Base-by-base conservation (phyloP, 2,797 vertebrate genomes). In the Hephaestus fuliginosus region DNA sequence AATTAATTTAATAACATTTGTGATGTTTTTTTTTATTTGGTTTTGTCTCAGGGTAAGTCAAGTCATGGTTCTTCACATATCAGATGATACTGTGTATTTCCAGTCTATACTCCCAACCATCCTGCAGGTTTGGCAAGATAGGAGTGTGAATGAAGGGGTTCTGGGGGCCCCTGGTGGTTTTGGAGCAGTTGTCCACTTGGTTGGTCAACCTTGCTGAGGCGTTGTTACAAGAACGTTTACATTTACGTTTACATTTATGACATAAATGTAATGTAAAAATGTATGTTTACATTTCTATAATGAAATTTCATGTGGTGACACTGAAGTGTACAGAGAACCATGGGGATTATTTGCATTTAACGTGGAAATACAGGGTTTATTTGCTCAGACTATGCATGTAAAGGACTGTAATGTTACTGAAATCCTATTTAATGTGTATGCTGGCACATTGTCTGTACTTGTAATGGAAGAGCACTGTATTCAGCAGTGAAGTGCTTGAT, bases 121-220 rank as follows among this genome's bases (percentile, higher is more conserved):
- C 36, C 36, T 7, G 36, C 36, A 39, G 36, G 36, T 15, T 22
- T 55, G 2, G 48, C 2, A 49, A 6, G 15, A 15, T 3, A 52
- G 4, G 3, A 25, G 33, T 33, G 14, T n/a, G 13, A 12, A 36
- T 48, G 10, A 61, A 17, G 41, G 57, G 22, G 30, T 53, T 76
- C 18, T 79, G 80, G 74, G 49, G 74, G 15, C 76, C 80, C 62
- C 74, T 80, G 44, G 80, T 77, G 84, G 80, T 65, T 3, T 52
- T 46, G 2, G 36, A 22, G 10, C 18, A 65, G 36, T 14, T 49
- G 4, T 15, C 14, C 25, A 52, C 12, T 51, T n/a, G 12, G 30
- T 64, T 15, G 30, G n/a, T 43, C 6, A 57, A 49, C 10, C 41
- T 48, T n/a, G 33, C 18, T 51, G 12, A 28, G 1, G 15, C 46